Base-by-base conservation (phyloP, 1,140 invertebrate genomes). In the Goniozus legneri region DNA sequence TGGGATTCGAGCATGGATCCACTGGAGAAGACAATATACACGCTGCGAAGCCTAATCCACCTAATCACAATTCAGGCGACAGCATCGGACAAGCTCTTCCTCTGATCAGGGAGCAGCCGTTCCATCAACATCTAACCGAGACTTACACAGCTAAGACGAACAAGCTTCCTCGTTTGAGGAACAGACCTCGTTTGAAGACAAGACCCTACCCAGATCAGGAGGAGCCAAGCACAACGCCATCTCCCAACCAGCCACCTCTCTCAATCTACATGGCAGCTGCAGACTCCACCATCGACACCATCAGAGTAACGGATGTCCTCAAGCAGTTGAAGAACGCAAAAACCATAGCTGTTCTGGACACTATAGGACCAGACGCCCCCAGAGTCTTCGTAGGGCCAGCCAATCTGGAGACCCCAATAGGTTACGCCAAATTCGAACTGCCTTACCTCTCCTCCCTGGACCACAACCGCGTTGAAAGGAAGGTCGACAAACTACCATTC, bases 321-420 rank as follows among this genome's bases (percentile, higher is more conserved):
- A 73, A 72, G 20, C 72, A 82, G 0, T 57, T 91, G 8, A 87
- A 85, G 63, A 80, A 79, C 52, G 83, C 85, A 0, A 84, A 84
- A 62, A 80, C 81, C 0, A 87, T 91, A 38, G 81, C 85, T 3
- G 88, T 91, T 1, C 73, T 91, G 33, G 89, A 91, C 61, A 81
- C 80, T 0, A 79, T 90, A 3, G 63, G 76, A 2, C 76, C 80
- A 2, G 77, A 84, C 45, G 76, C 81, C 0, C 89, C 89, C 0
- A 78, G 83, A 60, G 84, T 91, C 18, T 91, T 91, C 56, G 86
- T 91, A 0, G 89, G 89, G 0, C 89, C 88, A 0, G 82, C 85
- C 0, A 84, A 80, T 54, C 71, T 91, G 41, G 78, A 80, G 21
- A 78, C 84, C 13, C 86, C 87, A 12, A 71, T 79, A 14, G 84